phyloP scores from a whole-genome alignment of 2,888 invertebrate species.

The Macroteleia sp. region DNA sequence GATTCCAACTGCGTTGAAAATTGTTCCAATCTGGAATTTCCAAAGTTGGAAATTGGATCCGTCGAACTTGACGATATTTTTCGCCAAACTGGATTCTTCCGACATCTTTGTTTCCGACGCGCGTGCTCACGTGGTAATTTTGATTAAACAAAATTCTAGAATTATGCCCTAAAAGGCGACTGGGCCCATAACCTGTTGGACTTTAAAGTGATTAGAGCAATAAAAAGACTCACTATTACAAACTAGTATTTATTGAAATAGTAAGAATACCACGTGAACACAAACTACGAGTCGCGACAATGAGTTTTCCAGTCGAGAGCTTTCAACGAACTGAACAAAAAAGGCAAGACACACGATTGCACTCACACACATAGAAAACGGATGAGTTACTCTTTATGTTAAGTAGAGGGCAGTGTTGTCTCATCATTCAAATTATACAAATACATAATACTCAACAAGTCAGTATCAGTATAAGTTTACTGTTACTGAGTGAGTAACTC shows the following conservation, averaged over 20 bases:
- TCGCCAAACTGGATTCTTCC: too few species aligned
- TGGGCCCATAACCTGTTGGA: not conserved
- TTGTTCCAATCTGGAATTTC: slow-evolving; percentile 11
- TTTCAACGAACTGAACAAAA: not conserved
- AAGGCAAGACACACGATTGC: not conserved
- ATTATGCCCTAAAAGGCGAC: too few species aligned
- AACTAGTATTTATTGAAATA: not conserved
- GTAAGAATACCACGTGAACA: not conserved
- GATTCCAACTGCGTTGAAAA: not conserved
- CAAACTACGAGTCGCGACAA: not conserved
- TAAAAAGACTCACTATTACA: not conserved
- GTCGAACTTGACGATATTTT: slow-evolving; percentile 3
- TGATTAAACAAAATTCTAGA: too few species aligned
- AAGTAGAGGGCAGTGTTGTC: not conserved
- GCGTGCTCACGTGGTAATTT: too few species aligned
- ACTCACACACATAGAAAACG: not conserved
- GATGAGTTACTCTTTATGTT: not conserved
- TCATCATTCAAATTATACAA: not conserved
- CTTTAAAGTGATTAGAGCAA: not conserved
- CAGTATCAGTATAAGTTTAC: too few species aligned
- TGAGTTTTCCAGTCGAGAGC: not conserved
- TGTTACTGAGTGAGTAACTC: too few species aligned
- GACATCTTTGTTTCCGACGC: too few species aligned
- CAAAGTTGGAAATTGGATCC: slow-evolving; percentile 6
- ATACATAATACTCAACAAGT: not conserved